Evolutionary conservation across 2,888 invertebrate genomes (phyloP).

Genomic region (Antheraea assamensis): DNA sequence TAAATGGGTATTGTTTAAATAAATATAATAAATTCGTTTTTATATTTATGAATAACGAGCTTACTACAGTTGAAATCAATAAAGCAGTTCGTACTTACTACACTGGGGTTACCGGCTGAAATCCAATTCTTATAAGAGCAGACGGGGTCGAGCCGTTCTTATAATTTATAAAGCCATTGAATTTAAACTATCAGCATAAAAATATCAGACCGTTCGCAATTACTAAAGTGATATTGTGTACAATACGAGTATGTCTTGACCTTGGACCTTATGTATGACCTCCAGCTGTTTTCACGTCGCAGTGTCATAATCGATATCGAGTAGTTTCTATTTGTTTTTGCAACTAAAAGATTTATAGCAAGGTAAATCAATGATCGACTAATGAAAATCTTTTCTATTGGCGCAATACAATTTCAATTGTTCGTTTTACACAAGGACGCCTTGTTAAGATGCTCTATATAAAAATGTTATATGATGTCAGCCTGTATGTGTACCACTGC

Average conservation of each 20-base stretch:
- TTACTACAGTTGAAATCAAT: neutral
- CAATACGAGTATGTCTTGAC: conserved; percentile 27
- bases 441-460: neutral
- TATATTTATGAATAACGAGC: no score
- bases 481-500: no score
- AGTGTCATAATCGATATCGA: conserved; percentile 15
- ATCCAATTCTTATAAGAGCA: conserved; percentile 11
- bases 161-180: conserved; percentile 27
- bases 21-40: no score
- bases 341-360: conserved; percentile 19
- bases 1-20: no score
- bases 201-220: conserved; percentile 3
- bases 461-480: no score
- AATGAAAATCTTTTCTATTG: neutral
- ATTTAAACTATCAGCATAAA: conserved; percentile 4
- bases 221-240: neutral
- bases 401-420: neutral
- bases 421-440: neutral
- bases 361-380: neutral
- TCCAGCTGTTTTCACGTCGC: conserved; percentile 38
- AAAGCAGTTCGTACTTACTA: neutral
- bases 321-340: conserved; percentile 20
- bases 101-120: neutral
- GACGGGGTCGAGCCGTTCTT: conserved; percentile 33
- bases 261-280: conserved; percentile 50